Percentiles rank a stretch among this genome's conserved stretches.
Evolutionary conservation across 2,113 vertebrate genomes (phyloP).

Genomic region (Gymnobelideus leadbeateri): DNA sequence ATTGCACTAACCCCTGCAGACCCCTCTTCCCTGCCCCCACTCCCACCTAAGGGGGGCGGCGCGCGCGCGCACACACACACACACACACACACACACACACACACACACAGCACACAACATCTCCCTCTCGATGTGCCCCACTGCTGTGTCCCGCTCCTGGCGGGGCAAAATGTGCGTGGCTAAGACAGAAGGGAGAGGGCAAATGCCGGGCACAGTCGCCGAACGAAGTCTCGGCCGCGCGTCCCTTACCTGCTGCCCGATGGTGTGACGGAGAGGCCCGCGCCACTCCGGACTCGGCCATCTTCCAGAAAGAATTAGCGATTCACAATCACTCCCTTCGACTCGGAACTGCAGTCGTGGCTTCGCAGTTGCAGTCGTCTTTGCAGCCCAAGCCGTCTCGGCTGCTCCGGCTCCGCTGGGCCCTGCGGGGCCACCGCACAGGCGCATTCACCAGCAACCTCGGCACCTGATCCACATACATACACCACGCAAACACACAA

Average conservation of each 20-base stretch:
- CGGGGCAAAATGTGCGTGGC: background rate
- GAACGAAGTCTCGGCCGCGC: background rate
- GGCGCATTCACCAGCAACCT: conserved; percentile 71
- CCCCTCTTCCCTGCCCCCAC: no score
- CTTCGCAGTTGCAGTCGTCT: background rate
- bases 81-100: background rate
- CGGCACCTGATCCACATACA: conserved; percentile 57
- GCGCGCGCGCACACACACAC: background rate
- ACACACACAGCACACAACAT: background rate
- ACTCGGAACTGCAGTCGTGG: background rate
- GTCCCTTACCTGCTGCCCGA: conserved; percentile 76
- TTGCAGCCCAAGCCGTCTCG: background rate
- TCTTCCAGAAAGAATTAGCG: conserved; percentile 20
- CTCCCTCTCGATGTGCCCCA: background rate
- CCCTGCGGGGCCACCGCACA: conserved; percentile 68
- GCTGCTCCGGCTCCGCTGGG: conserved; percentile 52
- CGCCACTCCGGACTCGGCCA: conserved; percentile 72
- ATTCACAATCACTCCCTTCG: conserved; percentile 43
- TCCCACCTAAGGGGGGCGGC: background rate
- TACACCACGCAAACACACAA: background rate
- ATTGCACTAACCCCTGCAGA: background rate
- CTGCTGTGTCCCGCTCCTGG: background rate
- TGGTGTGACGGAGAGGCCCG: conserved; percentile 68
- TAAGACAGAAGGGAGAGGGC: background rate
- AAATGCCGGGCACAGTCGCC: background rate